phyloP scores from a whole-genome alignment of 2,113 vertebrate species.

The Cygnus atratus region DNA sequence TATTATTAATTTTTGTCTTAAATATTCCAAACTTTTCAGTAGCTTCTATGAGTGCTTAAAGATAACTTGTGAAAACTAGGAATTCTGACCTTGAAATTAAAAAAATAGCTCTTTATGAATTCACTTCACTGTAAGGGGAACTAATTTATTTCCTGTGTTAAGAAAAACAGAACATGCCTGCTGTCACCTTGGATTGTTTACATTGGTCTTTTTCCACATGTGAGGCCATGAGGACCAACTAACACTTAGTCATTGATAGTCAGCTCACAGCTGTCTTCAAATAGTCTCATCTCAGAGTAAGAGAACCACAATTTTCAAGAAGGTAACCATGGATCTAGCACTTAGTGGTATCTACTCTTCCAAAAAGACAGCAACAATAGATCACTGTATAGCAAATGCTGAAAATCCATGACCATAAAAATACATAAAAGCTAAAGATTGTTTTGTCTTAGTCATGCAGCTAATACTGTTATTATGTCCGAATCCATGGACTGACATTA shows the following conservation, averaged over 20 bases:
- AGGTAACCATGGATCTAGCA: background rate
- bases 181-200: background rate
- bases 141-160: background rate
- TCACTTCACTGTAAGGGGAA: background rate
- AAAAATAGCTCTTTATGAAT: background rate
- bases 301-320: background rate
- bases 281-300: background rate
- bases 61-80: background rate
- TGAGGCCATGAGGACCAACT: background rate
- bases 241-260: background rate
- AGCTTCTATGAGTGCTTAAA: background rate
- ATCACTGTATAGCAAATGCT: background rate
- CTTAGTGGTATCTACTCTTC: background rate
- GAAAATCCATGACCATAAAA: background rate
- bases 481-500: background rate
- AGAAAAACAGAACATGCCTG: background rate
- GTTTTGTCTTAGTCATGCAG: background rate
- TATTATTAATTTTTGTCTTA: background rate
- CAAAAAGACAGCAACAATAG: background rate
- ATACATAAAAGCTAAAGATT: background rate
- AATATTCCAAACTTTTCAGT: background rate
- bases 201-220: background rate
- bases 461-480: rapidly evolving
- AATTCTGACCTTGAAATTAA: background rate
- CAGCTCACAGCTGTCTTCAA: background rate